Evolutionary conservation across 2,113 vertebrate species (phyloP).

Genomic region (Cathartes aura): DNA sequence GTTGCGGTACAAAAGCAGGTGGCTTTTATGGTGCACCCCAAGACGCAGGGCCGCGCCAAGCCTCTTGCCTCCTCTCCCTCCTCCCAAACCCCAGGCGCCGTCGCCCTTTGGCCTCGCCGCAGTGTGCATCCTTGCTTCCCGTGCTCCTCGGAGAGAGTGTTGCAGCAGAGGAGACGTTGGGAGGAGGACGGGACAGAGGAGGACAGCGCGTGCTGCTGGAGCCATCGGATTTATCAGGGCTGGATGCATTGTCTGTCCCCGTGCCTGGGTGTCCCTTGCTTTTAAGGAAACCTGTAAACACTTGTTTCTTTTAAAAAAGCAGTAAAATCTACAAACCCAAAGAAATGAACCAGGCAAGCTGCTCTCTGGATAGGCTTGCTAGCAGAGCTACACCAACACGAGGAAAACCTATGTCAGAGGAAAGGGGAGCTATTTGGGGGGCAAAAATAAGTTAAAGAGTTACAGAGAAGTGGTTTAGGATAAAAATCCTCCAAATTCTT

Average conservation of each 20-base stretch:
- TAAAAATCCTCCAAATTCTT: neutral
- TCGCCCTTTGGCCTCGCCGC: accelerated
- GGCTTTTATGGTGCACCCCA: neutral
- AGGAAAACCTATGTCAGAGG: neutral
- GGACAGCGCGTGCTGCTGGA: neutral
- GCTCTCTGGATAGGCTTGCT: neutral
- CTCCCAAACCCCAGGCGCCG: accelerated
- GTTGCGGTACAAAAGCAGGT: accelerated
- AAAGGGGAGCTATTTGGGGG: neutral
- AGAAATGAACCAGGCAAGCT: neutral
- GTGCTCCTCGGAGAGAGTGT: accelerated
- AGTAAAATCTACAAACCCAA: neutral
- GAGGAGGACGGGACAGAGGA: neutral
- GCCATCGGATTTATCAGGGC: neutral
- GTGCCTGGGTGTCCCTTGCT: neutral
- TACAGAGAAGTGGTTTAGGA: neutral
- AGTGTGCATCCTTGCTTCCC: neutral
- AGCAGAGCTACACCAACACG: neutral
- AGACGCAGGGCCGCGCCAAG: neutral
- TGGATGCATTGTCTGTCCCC: neutral
- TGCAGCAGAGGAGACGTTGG: neutral
- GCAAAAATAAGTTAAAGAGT: neutral
- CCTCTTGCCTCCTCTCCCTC: neutral
- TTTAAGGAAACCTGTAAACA: neutral
- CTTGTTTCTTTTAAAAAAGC: neutral